Evolutionary conservation across 2,888 invertebrate species (phyloP).

Genomic region (Mylabris sibirica): DNA sequence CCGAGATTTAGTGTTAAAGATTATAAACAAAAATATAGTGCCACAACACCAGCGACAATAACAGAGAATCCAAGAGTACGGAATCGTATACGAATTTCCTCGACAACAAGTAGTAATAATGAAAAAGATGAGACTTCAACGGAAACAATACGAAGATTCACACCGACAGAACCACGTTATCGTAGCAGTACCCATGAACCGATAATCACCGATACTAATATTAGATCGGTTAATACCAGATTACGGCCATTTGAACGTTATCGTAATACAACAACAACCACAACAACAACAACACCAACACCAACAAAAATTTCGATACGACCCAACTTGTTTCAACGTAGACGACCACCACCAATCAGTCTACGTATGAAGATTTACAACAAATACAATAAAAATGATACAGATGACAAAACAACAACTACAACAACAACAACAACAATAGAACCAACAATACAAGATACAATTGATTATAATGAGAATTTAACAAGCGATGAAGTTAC

Average conservation of each 20-base stretch:
- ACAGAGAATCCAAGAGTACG: slow-evolving; percentile 57
- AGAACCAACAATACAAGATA: slow-evolving; percentile 31
- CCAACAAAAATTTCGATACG: slow-evolving; percentile 55
- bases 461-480: slow-evolving; percentile 7
- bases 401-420: slow-evolving; percentile 35
- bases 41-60: slow-evolving; percentile 51
- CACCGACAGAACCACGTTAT: slow-evolving; percentile 58
- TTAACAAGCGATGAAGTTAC: slow-evolving; percentile 19
- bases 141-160: slow-evolving; percentile 58
- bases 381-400: slow-evolving; percentile 43
- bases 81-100: slow-evolving; percentile 61
- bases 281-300: slow-evolving; percentile 48
- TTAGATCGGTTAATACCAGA: slow-evolving; percentile 52
- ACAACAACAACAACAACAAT: slow-evolving; percentile 32
- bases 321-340: slow-evolving; percentile 55
- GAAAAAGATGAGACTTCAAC: slow-evolving; percentile 59
- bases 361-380: slow-evolving; percentile 51
- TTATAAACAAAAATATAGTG: slow-evolving; percentile 72
- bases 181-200: slow-evolving; percentile 33
- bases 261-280: slow-evolving; percentile 48
- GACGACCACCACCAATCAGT: slow-evolving; percentile 52
- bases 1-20: slow-evolving; percentile 81
- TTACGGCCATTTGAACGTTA: slow-evolving; percentile 54
- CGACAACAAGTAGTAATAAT: slow-evolving; percentile 43
- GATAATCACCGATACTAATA: slow-evolving; percentile 48